Percentiles rank a stretch among this genome's conserved stretches.
These are phyloP conservation scores for Xiphorhynchus elegans DNA, from an alignment of 2,113 vertebrate species.

Conservation along the genomic window DNA sequence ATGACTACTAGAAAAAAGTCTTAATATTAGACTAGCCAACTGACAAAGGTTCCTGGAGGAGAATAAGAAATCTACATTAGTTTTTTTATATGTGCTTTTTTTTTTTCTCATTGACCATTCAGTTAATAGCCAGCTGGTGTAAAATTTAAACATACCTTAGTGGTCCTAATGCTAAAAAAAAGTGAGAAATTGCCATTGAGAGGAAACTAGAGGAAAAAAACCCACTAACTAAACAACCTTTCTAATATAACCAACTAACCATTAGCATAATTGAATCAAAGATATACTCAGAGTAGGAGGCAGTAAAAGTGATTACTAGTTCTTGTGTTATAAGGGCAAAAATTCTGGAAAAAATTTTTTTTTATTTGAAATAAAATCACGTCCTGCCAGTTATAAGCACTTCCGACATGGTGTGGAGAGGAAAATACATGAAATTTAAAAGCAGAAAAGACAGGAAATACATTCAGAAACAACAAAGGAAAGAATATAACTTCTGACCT, in stretches of 20 bases:
- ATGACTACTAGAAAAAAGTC: background rate
- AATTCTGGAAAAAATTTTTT: background rate
- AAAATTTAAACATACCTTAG: background rate
- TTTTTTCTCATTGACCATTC: background rate
- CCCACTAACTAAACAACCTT: background rate
- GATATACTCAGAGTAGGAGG: background rate
- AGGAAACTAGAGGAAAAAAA: background rate
- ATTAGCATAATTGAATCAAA: background rate
- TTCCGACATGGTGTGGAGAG: background rate
- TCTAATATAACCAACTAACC: background rate
- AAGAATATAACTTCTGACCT: background rate
- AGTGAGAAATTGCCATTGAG: background rate
- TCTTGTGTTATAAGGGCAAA: background rate
- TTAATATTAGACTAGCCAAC: background rate
- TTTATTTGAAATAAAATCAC: background rate
- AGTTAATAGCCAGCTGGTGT: background rate
- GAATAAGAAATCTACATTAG: background rate
- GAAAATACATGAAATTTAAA: background rate
- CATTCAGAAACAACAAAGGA: background rate
- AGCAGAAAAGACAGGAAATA: background rate
- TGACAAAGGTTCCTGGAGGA: background rate
- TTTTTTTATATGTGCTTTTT: background rate
- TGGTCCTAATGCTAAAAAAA: background rate
- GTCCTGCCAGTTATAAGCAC: background rate
- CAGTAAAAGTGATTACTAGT: background rate